These are phyloP conservation scores for Pangasius larnaudii DNA, from an alignment of 2,797 vertebrate genomes.

Conservation along the genomic window DNA sequence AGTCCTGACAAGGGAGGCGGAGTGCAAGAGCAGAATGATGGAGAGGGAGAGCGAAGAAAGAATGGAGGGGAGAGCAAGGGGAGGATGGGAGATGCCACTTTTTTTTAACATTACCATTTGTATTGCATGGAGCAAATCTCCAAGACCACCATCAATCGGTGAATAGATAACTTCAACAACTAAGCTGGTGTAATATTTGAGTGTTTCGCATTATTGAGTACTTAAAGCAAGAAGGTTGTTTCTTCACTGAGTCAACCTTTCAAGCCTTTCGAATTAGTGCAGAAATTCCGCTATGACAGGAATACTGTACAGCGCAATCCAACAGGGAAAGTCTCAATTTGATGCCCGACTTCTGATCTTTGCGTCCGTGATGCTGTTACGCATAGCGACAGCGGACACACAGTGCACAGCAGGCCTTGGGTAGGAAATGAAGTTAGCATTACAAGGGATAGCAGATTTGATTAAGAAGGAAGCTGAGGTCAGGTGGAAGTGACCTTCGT, in stretches of 20 bases:
- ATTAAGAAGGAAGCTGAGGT: slow-evolving; percentile 66
- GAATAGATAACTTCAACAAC: background rate
- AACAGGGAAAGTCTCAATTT: slow-evolving; percentile 58
- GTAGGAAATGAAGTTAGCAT: slow-evolving; percentile 67
- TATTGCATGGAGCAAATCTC: slow-evolving; percentile 10
- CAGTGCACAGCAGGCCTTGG: slow-evolving; percentile 58
- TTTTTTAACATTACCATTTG: slow-evolving; percentile 35
- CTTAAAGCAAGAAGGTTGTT: background rate
- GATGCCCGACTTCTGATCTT: slow-evolving; percentile 58
- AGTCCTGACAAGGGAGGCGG: slow-evolving; percentile 56
- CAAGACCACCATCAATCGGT: slow-evolving; percentile 14
- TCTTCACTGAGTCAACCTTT: background rate
- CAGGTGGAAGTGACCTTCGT: slow-evolving; percentile 59
- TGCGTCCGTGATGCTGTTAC: slow-evolving; percentile 59
- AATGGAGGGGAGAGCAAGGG: slow-evolving; percentile 36
- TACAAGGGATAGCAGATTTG: slow-evolving; percentile 71
- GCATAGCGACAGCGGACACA: slow-evolving; percentile 29
- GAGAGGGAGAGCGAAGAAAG: slow-evolving; percentile 42
- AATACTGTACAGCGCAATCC: slow-evolving; percentile 64
- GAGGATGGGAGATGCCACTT: slow-evolving; percentile 28
- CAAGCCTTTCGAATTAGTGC: background rate
- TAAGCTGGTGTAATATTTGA: slow-evolving; percentile 5
- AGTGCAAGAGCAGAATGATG: slow-evolving; percentile 49
- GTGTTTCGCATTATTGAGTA: background rate
- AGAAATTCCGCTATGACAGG: slow-evolving; percentile 24